Percentiles rank a stretch among this genome's conserved stretches.
These are phyloP conservation scores for Riparia riparia DNA, from an alignment of 2,113 vertebrate genomes.

Conservation along the genomic window DNA sequence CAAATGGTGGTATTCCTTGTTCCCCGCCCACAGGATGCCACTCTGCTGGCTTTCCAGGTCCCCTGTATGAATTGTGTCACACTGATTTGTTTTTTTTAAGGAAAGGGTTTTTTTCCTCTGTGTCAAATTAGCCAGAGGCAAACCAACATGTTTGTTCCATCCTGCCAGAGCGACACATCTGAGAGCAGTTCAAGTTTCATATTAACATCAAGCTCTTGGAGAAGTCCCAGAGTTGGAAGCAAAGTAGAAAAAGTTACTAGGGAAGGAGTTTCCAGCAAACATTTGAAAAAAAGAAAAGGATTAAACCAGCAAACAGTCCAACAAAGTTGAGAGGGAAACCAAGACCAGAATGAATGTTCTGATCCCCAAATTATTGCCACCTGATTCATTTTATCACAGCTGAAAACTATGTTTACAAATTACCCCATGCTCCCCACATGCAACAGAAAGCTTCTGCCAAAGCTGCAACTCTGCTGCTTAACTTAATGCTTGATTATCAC, in stretches of 20 bases:
- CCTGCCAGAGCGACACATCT: background rate
- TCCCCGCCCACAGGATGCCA: background rate
- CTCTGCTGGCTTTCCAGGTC: background rate
- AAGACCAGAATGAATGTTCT: background rate
- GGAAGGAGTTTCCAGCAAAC: background rate
- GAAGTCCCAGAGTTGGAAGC: background rate
- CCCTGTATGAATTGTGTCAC: background rate
- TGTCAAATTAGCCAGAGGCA: background rate
- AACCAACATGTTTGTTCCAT: background rate
- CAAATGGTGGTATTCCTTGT: background rate
- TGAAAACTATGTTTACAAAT: background rate
- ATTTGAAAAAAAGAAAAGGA: background rate
- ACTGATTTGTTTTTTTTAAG: background rate
- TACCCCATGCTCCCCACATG: background rate
- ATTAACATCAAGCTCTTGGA: background rate
- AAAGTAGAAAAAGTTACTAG: background rate
- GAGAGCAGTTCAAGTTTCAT: background rate
- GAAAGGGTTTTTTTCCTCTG: background rate
- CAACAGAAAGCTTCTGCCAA: background rate
- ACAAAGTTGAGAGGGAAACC: background rate
- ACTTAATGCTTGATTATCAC: background rate
- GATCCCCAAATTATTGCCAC: background rate
- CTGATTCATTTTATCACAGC: background rate
- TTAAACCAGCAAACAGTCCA: background rate
- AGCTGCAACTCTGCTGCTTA: background rate